phyloP scores from a whole-genome alignment of 2,888 invertebrate species.

The Miltochrista miniata region DNA sequence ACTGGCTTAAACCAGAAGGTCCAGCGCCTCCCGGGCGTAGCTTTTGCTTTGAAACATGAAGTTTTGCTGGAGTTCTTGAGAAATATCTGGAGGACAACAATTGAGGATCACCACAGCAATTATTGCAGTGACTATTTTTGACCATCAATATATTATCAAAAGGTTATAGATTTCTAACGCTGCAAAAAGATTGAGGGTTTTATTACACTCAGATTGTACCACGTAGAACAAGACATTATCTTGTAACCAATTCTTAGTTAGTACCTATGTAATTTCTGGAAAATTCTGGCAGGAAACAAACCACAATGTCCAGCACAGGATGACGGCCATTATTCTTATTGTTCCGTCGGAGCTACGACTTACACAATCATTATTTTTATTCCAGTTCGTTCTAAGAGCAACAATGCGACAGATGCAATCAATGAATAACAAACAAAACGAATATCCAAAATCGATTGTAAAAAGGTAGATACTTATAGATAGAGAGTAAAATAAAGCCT shows the following conservation, averaged over 20 bases:
- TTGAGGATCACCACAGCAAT: too few relatives aligned
- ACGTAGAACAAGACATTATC: too few relatives aligned
- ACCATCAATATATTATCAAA: too few relatives aligned
- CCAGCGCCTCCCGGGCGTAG: too few relatives aligned
- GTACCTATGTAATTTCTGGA: constrained; percentile 60
- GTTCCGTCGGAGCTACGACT: constrained; percentile 46
- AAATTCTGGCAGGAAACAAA: constrained; percentile 72
- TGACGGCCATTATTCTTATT: constrained; percentile 67
- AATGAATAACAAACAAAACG: not conserved
- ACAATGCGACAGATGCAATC: constrained; percentile 4
- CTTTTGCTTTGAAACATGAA: too few relatives aligned
- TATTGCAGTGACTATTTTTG: too few relatives aligned
- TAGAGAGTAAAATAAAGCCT: constrained; percentile 10
- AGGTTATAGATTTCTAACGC: too few relatives aligned
- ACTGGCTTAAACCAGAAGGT: too few relatives aligned
- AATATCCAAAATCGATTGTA: constrained; percentile 15
- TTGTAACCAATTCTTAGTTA: constrained; percentile 22
- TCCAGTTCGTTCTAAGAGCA: constrained; percentile 30
- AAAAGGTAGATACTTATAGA: constrained; percentile 1
- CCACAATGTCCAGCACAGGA: constrained; percentile 60
- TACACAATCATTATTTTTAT: constrained; percentile 50
- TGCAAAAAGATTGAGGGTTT: too few relatives aligned
- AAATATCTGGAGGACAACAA: too few relatives aligned
- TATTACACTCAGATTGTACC: too few relatives aligned
- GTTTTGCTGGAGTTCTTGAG: too few relatives aligned